Evolutionary conservation across 2,888 invertebrate genomes (phyloP).

Genomic region (Allacma fusca): DNA sequence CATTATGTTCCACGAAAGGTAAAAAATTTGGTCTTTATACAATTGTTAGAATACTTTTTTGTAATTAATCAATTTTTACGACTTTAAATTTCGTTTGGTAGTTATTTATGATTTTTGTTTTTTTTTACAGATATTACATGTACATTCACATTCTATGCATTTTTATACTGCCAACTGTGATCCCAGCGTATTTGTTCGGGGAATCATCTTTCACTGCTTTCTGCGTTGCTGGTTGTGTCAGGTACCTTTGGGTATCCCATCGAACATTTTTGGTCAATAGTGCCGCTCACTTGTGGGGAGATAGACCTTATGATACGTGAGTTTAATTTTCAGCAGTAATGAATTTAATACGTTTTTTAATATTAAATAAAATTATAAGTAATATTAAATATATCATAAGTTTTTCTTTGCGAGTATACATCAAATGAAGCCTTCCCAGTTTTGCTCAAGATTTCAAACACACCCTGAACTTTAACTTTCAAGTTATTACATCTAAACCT

Average conservation of each 20-base stretch:
- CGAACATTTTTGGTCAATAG: constrained; percentile 24
- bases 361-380: too few relatives aligned
- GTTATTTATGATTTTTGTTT: too few relatives aligned
- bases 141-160: constrained; percentile 64
- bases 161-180: constrained; percentile 61
- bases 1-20: constrained; percentile 88
- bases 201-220: neutral
- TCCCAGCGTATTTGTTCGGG: neutral
- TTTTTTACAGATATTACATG: constrained; percentile 64
- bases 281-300: constrained; percentile 19
- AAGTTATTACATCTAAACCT: too few relatives aligned
- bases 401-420: too few relatives aligned
- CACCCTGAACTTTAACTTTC: too few relatives aligned
- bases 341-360: too few relatives aligned
- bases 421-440: too few relatives aligned
- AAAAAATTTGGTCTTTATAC: constrained; percentile 62
- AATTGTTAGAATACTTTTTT: too few relatives aligned
- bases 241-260: neutral
- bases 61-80: too few relatives aligned
- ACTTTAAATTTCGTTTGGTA: too few relatives aligned
- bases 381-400: neutral
- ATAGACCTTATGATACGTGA: constrained; percentile 66
- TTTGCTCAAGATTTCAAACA: too few relatives aligned
- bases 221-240: neutral
- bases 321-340: too few relatives aligned